Evolutionary conservation across 2,888 invertebrate species (phyloP).

Genomic region (Tipula helvola): DNA sequence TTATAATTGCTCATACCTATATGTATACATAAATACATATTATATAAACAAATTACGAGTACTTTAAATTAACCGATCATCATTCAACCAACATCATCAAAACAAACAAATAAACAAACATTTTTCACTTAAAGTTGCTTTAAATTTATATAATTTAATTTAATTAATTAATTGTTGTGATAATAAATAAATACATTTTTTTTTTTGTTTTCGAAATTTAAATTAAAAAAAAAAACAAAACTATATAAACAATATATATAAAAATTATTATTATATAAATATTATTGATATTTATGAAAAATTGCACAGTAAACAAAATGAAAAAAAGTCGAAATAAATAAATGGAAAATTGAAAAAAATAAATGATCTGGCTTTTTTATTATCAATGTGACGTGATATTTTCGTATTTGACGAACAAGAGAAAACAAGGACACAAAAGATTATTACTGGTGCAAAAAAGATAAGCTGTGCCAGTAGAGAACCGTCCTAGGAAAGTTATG

Average conservation of each 20-base stretch:
- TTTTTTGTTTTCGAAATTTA: neutral
- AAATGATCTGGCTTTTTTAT: neutral
- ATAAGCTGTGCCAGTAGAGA: no score
- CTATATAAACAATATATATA: neutral
- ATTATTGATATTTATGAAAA: neutral
- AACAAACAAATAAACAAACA: neutral
- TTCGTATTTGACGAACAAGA: no score
- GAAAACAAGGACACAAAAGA: no score
- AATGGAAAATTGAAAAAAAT: neutral
- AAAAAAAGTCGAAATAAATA: neutral
- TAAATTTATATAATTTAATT: neutral
- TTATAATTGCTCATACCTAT: neutral
- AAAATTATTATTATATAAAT: neutral
- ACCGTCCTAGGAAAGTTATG: no score
- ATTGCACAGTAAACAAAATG: neutral
- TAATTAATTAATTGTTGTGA: neutral
- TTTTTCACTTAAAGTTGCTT: neutral
- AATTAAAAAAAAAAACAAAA: neutral
- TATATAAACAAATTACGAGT: neutral
- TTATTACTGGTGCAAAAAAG: no score
- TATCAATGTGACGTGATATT: neutral
- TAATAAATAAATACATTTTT: neutral
- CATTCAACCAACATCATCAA: neutral
- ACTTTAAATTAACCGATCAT: neutral
- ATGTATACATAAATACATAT: neutral